Evolutionary conservation across 2,113 vertebrate genomes (phyloP).

Genomic region (Oxyura jamaicensis): DNA sequence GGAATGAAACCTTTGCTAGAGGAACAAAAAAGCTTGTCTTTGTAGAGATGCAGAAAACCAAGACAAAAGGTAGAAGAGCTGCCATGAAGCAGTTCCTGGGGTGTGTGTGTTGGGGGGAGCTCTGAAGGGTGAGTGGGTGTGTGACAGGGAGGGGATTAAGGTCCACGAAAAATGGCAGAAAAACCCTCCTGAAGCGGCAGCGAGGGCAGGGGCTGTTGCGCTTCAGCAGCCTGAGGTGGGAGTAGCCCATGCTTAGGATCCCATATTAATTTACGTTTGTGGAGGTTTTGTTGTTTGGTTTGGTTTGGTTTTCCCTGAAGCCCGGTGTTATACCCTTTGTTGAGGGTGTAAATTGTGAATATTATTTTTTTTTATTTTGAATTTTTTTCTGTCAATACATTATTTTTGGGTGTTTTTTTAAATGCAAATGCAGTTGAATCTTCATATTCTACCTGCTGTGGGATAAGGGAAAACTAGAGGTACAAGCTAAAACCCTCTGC

Average conservation of each 20-base stretch:
- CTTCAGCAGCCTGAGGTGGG: neutral
- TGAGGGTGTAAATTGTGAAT: neutral
- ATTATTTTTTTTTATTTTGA: neutral
- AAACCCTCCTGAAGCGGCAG: neutral
- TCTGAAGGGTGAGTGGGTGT: fast-evolving
- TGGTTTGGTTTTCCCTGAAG: neutral
- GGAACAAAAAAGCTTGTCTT: too few species aligned
- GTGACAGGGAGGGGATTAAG: too few species aligned
- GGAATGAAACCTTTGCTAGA: neutral
- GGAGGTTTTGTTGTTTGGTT: neutral
- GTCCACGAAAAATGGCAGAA: neutral
- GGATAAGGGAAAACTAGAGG: neutral
- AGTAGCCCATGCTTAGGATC: neutral
- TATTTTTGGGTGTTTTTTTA: neutral
- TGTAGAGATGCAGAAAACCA: fast-evolving
- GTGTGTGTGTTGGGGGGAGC: too few species aligned
- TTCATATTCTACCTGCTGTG: neutral
- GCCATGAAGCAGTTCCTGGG: fast-evolving
- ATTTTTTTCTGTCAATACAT: neutral
- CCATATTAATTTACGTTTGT: neutral
- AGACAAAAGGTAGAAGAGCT: too few species aligned
- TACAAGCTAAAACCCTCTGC: neutral
- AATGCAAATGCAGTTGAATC: neutral
- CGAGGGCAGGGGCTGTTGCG: too few species aligned
- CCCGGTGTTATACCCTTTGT: neutral